These are phyloP conservation scores for Ips nitidus DNA, from an alignment of 1,140 invertebrate species.

Conservation along the genomic window DNA sequence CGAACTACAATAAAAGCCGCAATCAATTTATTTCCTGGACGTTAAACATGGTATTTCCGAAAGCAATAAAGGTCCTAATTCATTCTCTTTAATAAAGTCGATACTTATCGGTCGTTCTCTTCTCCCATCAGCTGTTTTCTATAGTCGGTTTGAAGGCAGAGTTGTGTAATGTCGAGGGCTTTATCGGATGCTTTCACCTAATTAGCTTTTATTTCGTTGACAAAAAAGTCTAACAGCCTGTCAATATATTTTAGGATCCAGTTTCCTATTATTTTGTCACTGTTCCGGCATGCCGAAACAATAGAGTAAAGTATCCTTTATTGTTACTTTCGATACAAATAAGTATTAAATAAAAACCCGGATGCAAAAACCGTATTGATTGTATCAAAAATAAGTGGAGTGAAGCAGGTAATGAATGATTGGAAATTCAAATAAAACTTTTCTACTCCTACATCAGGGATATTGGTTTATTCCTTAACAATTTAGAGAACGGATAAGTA, in stretches of 20 bases:
- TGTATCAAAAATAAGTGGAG: no score
- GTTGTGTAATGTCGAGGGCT: slow-evolving; percentile 8
- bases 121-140: slow-evolving; percentile 24
- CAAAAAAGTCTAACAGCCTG: slow-evolving; percentile 10
- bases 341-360: no score
- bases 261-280: neutral
- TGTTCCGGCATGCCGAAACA: no score
- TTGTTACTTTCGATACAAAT: no score
- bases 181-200: slow-evolving; percentile 27
- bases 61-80: slow-evolving; percentile 20
- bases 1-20: slow-evolving; percentile 6
- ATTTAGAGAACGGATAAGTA: no score
- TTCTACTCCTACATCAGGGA: no score
- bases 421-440: no score
- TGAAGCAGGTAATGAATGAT: no score
- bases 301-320: no score
- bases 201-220: slow-evolving; percentile 22
- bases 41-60: slow-evolving; percentile 7
- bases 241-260: neutral
- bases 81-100: slow-evolving; percentile 25
- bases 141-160: slow-evolving; percentile 7
- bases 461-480: no score
- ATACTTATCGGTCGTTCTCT: slow-evolving; percentile 22
- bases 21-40: slow-evolving; percentile 15
- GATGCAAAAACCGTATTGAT: no score